A percentile compares a stretch with the other conserved stretches of the same genome.
phyloP scores from a whole-genome alignment of 2,888 invertebrate genomes.

The Thelaira solivaga region DNA sequence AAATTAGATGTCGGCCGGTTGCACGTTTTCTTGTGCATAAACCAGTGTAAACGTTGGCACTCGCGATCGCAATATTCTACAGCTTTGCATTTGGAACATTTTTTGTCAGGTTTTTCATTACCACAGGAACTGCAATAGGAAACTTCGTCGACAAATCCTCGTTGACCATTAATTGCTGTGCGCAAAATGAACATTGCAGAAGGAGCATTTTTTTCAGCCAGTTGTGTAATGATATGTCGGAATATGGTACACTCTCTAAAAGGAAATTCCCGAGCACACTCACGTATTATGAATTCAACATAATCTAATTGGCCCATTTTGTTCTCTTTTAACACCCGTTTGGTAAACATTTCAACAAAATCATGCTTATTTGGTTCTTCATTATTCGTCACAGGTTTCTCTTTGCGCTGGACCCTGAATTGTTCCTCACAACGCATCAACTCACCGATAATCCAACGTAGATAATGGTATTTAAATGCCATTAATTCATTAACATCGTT shows the following conservation, averaged over 20 bases:
- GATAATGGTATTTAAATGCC: constrained; percentile 92
- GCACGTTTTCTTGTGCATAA: constrained; percentile 92
- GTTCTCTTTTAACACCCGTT: constrained; percentile 86
- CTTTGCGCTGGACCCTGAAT: constrained; percentile 79
- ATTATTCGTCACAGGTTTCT: constrained; percentile 68
- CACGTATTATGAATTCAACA: constrained; percentile 87
- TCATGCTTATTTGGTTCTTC: constrained; percentile 77
- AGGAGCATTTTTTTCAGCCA: constrained; percentile 84
- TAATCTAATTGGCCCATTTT: constrained; percentile 83
- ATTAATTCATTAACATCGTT: constrained; percentile 92
- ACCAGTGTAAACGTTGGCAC: constrained; percentile 96
- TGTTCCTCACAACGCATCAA: constrained; percentile 84
- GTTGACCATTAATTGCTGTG: constrained; percentile 91
- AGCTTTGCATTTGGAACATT: constrained; percentile 95
- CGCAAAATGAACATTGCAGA: constrained; percentile 85
- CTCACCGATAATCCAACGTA: constrained; percentile 85
- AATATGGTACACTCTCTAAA: constrained; percentile 93
- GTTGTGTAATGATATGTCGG: constrained; percentile 86
- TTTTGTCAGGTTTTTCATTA: constrained; percentile 92
- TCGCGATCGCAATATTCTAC: constrained; percentile 95
- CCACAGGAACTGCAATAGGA: constrained; percentile 90
- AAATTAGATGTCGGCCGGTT: constrained; percentile 80
- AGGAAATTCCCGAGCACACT: constrained; percentile 92
- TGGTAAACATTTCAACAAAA: constrained; percentile 85
- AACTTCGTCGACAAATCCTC: constrained; percentile 85